Evolutionary conservation across 1,140 invertebrate species (phyloP).

Genomic region (Bradysia coprophila): DNA sequence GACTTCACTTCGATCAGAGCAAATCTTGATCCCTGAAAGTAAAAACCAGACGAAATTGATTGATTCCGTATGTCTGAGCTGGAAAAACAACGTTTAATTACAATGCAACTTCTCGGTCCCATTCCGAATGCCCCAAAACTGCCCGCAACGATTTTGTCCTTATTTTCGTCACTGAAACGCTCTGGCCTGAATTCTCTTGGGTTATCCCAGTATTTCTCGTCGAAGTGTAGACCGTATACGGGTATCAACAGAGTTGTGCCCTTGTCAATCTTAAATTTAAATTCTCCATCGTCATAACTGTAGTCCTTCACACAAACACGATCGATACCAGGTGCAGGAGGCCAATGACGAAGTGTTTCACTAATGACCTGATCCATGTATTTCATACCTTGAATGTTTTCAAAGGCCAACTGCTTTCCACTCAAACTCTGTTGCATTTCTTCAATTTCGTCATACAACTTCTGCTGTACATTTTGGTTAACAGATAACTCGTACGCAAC

Average conservation of each 20-base stretch:
- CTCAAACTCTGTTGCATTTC: slow-evolving; percentile 6
- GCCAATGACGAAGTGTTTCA: slow-evolving; percentile 33
- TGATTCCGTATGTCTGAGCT: neutral
- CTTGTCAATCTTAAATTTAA: slow-evolving; percentile 9
- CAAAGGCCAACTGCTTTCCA: slow-evolving; percentile 13
- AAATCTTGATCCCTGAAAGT: slow-evolving; percentile 23
- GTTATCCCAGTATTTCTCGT: slow-evolving; percentile 26
- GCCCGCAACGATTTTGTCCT: slow-evolving; percentile 11
- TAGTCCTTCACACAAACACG: slow-evolving; percentile 21
- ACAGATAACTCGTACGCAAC: slow-evolving; percentile 12
- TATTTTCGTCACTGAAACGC: too few relatives aligned
- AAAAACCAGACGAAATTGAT: neutral
- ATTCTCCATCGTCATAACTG: slow-evolving; percentile 6
- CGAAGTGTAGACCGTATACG: slow-evolving; percentile 13
- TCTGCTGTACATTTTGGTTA: slow-evolving; percentile 20
- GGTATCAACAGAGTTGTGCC: slow-evolving; percentile 12
- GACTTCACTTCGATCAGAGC: slow-evolving; percentile 35
- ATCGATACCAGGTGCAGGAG: slow-evolving; percentile 26
- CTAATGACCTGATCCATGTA: slow-evolving; percentile 24
- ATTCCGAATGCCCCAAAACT: slow-evolving; percentile 32
- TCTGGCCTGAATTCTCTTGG: slow-evolving; percentile 38
- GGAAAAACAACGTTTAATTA: neutral
- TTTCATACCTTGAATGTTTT: slow-evolving; percentile 16
- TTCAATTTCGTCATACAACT: slow-evolving; percentile 16
- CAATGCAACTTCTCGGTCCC: slow-evolving; percentile 24